Percentiles rank a stretch among this genome's conserved stretches.
phyloP scores from a whole-genome alignment of 2,113 vertebrate species.

The Actenoides lindsayi region DNA sequence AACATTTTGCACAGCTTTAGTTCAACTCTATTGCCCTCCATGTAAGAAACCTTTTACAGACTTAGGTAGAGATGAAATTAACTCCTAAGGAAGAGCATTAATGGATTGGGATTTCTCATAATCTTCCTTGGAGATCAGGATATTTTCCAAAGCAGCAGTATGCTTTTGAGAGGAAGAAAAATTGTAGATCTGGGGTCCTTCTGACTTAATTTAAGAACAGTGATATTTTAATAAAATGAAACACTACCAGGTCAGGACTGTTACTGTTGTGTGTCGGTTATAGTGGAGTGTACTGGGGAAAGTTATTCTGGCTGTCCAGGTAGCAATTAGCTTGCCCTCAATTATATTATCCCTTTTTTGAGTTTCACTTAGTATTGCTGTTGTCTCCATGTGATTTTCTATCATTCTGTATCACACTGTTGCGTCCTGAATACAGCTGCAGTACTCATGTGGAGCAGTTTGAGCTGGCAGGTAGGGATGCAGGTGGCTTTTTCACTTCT shows the following conservation, averaged over 20 bases:
- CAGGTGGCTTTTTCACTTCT: constrained; percentile 16
- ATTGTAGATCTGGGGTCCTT: neutral
- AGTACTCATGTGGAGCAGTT: neutral
- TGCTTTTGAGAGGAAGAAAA: constrained; percentile 29
- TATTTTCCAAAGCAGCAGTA: constrained; percentile 56
- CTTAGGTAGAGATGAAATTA: constrained; percentile 48
- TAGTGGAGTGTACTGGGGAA: neutral
- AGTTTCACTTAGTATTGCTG: neutral
- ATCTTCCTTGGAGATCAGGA: constrained; percentile 8
- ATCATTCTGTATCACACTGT: neutral
- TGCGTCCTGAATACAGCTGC: neutral
- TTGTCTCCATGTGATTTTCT: neutral
- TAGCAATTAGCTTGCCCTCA: neutral
- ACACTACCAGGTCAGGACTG: neutral
- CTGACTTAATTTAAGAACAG: constrained; percentile 11
- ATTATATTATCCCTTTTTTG: neutral
- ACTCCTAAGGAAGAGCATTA: constrained; percentile 60
- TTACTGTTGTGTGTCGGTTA: neutral
- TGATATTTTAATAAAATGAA: constrained; percentile 31
- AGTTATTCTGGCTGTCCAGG: neutral
- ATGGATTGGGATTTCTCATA: constrained; percentile 37
- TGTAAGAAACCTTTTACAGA: constrained; percentile 61
- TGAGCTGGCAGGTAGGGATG: neutral
- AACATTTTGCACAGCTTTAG: constrained; percentile 65
- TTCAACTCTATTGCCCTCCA: constrained; percentile 62